These are phyloP conservation scores for Celastrina argiolus DNA, from an alignment of 2,888 invertebrate species.

Conservation along the genomic window DNA sequence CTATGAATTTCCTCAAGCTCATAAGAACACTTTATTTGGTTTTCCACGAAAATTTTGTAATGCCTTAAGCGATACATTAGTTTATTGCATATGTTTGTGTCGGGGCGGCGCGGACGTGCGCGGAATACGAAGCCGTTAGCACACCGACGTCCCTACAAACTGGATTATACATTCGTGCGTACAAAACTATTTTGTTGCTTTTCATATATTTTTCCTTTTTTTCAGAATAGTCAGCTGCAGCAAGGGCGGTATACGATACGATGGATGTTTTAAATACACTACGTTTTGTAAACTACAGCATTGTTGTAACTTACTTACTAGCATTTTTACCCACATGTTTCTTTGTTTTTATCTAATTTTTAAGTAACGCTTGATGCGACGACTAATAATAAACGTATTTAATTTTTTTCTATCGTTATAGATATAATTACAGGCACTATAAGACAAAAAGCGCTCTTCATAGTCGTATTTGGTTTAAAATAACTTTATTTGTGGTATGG, in stretches of 20 bases:
- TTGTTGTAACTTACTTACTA: not conserved
- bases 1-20: not conserved
- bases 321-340: too few relatives aligned
- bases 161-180: not conserved
- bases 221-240: not conserved
- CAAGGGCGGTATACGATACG: not conserved
- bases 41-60: not conserved
- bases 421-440: too few relatives aligned
- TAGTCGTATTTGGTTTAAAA: too few relatives aligned
- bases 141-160: not conserved
- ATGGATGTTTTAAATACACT: not conserved
- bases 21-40: not conserved
- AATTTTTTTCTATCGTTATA: too few relatives aligned
- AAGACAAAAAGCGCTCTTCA: too few relatives aligned
- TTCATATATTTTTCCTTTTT: not conserved
- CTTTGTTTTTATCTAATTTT: too few relatives aligned
- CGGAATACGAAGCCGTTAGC: slow-evolving; percentile 32
- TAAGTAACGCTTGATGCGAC: too few relatives aligned
- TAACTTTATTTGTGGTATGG: too few relatives aligned
- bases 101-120: slow-evolving; percentile 28
- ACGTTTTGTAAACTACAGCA: not conserved
- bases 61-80: slow-evolving; percentile 20
- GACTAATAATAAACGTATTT: too few relatives aligned
- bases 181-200: not conserved
- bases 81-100: slow-evolving; percentile 26